Evolutionary conservation across 2,797 vertebrate species (phyloP).

Genomic region (Gymnodraco acuticeps): DNA sequence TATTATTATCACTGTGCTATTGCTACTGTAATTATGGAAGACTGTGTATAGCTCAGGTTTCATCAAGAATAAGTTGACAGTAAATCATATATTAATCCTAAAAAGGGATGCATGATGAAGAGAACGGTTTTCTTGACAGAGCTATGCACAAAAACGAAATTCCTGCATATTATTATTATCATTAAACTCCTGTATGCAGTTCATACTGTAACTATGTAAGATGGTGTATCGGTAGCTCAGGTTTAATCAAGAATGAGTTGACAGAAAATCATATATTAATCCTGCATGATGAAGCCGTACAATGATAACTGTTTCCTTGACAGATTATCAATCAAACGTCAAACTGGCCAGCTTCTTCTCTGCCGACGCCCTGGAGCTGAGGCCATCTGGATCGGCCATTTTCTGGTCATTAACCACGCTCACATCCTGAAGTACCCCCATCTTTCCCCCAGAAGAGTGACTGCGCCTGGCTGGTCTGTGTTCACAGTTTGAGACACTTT

Average conservation of each 20-base stretch:
- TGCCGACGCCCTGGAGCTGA: conserved; percentile 66
- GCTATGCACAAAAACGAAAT: too few species aligned
- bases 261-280: conserved; percentile 22
- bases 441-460: conserved; percentile 27
- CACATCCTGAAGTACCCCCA: conserved; percentile 30
- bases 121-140: too few species aligned
- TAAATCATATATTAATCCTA: too few species aligned
- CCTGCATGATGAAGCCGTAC: conserved; percentile 21
- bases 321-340: conserved; percentile 69
- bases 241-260: conserved; percentile 11
- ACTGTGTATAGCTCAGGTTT: too few species aligned
- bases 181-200: conserved; percentile 25
- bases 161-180: conserved; percentile 39
- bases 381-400: conserved; percentile 75
- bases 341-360: conserved; percentile 61
- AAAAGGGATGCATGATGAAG: too few species aligned
- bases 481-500: conserved; percentile 51
- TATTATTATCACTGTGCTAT: conserved; percentile 33
- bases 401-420: conserved; percentile 70
- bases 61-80: too few species aligned
- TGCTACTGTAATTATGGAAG: too few species aligned
- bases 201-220: conserved; percentile 29
- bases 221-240: conserved; percentile 3
- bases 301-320: conserved; percentile 47
- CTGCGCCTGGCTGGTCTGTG: conserved; percentile 27